phyloP scores from a whole-genome alignment of 2,888 invertebrate genomes.

The Eupithecia insigniata region DNA sequence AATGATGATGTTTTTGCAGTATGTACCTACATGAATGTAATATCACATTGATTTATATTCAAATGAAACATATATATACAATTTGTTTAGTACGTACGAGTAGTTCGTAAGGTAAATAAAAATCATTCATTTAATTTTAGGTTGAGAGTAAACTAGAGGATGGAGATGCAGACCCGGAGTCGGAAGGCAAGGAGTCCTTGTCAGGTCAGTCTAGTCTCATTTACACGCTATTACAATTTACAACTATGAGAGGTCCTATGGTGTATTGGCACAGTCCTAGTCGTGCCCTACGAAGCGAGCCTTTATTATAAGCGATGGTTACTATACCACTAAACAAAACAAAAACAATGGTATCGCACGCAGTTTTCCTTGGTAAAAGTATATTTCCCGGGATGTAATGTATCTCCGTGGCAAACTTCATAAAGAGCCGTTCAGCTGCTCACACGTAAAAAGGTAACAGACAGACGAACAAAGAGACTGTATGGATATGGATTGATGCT shows the following conservation, averaged over 20 bases:
- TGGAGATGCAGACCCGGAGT: constrained; percentile 63
- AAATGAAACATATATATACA: background rate
- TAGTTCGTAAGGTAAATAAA: too few relatives aligned
- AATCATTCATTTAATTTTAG: too few relatives aligned
- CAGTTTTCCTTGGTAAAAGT: background rate
- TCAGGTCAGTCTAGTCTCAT: constrained; percentile 55
- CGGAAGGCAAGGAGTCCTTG: constrained; percentile 66
- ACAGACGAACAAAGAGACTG: background rate
- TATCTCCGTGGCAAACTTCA: background rate
- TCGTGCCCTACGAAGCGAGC: background rate
- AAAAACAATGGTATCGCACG: background rate
- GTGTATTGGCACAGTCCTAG: background rate
- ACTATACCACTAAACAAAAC: background rate
- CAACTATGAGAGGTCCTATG: background rate
- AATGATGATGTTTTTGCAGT: background rate
- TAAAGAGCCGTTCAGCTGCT: background rate
- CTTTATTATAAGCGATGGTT: background rate
- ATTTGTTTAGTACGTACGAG: too few relatives aligned
- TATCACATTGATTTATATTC: background rate
- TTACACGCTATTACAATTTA: background rate
- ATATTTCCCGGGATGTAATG: background rate
- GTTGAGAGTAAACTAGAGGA: constrained; percentile 62
- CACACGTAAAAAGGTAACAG: background rate
- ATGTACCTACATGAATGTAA: too few relatives aligned
- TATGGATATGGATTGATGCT: background rate